These are phyloP conservation scores for Crax fasciolata DNA, from an alignment of 2,797 vertebrate species.

Conservation along the genomic window DNA sequence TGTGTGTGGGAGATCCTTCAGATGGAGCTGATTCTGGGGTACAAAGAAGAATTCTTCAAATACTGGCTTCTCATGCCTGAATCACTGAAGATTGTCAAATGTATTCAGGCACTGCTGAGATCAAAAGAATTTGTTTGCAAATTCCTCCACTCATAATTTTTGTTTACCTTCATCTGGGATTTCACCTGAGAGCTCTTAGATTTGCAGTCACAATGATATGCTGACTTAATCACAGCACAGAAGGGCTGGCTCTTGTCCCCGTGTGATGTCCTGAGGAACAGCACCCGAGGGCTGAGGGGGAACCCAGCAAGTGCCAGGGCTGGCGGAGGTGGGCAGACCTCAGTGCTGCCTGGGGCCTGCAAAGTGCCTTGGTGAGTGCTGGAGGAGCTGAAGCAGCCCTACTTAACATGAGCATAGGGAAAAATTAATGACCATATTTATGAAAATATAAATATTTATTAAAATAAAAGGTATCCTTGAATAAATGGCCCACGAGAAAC, in stretches of 20 bases:
- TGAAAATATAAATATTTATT: background rate
- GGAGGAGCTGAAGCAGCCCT: background rate
- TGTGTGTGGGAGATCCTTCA: accelerated
- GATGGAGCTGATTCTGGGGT: accelerated
- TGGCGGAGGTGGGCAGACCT: accelerated
- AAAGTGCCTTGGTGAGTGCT: too few relatives aligned
- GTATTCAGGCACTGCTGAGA: background rate
- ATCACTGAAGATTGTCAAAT: too few relatives aligned
- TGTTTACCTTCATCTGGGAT: background rate
- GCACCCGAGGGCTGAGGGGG: background rate
- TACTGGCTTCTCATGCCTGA: background rate
- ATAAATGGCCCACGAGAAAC: background rate
- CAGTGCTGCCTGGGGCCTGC: accelerated
- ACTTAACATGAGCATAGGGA: background rate
- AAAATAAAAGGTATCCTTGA: background rate
- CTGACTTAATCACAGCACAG: too few relatives aligned
- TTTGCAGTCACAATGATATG: accelerated
- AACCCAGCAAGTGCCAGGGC: accelerated
- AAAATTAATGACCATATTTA: accelerated
- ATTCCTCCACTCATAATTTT: background rate
- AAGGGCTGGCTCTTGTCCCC: background rate
- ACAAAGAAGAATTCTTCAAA: background rate
- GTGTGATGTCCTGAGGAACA: background rate
- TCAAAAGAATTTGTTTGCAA: background rate
- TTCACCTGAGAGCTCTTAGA: background rate